A percentile compares a stretch with the other conserved stretches of the same genome.
phyloP scores from a whole-genome alignment of 2,113 vertebrate genomes.

The Callorhinus ursinus region DNA sequence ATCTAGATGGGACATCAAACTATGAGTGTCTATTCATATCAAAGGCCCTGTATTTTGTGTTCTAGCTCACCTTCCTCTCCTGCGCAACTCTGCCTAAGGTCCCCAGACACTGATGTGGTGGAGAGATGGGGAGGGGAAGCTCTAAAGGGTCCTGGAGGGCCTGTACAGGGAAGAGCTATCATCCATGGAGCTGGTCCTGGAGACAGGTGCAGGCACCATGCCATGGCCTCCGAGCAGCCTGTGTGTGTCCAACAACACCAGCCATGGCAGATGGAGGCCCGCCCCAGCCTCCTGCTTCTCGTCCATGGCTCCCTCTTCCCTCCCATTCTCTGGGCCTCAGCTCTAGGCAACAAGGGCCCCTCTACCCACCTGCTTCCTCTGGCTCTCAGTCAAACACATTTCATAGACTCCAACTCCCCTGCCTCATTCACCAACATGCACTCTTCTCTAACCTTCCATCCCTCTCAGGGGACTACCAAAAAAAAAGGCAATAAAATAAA shows the following conservation, averaged over 20 bases:
- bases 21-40: rapidly evolving
- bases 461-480: not conserved
- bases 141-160: not conserved
- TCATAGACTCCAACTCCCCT: not conserved
- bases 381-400: not conserved
- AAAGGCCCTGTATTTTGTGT: not conserved
- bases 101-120: rapidly evolving
- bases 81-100: rapidly evolving
- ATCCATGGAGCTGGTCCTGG: not conserved
- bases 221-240: not conserved
- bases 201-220: not conserved
- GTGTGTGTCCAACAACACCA: not conserved
- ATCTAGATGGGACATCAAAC: not conserved
- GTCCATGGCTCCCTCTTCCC: rapidly evolving
- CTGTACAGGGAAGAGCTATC: not conserved
- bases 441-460: not conserved
- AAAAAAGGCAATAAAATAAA: not conserved
- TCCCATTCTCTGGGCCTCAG: not conserved
- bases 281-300: not conserved
- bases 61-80: not conserved
- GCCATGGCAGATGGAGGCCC: not conserved
- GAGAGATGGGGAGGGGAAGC: rapidly evolving
- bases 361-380: not conserved
- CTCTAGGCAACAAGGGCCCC: not conserved
- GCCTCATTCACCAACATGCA: not conserved